Conservation (phyloP, 2,113 vertebrate genomes). For the Plecotus auritus region DNA sequence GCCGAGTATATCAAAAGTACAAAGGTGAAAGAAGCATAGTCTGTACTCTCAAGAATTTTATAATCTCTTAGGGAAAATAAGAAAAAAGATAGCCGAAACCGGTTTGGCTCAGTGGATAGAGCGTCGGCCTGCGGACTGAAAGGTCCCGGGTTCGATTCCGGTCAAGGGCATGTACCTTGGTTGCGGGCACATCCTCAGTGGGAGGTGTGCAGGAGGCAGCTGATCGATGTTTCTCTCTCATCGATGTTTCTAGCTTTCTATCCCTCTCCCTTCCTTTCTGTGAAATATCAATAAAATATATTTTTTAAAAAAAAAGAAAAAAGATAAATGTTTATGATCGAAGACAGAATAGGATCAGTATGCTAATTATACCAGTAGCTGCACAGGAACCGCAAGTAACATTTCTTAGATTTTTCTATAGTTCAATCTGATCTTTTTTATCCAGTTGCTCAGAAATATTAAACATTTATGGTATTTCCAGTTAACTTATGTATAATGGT, state of each 20-base stretch:
- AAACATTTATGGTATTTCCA: background rate
- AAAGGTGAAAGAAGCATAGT: background rate
- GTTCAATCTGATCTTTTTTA: background rate
- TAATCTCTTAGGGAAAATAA: background rate
- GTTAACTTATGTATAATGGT: background rate
- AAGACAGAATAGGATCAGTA: background rate
- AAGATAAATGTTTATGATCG: background rate
- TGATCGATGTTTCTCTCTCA: too few species aligned
- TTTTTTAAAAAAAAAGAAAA: slow-evolving; percentile 26
- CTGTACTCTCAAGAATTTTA: background rate
- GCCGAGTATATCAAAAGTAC: background rate
- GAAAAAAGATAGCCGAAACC: background rate
- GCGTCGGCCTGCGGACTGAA: too few species aligned
- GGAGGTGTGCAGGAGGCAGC: too few species aligned
- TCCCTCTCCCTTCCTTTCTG: too few species aligned
- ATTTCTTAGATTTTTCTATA: slow-evolving; percentile 2
- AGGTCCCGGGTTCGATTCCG: too few species aligned
- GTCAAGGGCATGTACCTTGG: too few species aligned
- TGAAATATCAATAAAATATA: too few species aligned
- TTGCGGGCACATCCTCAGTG: too few species aligned
- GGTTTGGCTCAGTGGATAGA: too few species aligned
- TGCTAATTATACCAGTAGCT: background rate
- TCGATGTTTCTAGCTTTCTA: too few species aligned
- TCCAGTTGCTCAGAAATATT: background rate
- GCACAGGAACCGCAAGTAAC: background rate